Evolutionary conservation across 2,113 vertebrate genomes (phyloP).

Genomic region (rabbit (Oryctolagus cuniculus)): mOryCun1.1 NC_091440.1:137409001-137409500

Average conservation of each 20-base stretch:
- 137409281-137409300: not conserved
- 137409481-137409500: no score
- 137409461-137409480: no score
- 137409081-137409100: not conserved
- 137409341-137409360: no score
- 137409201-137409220: not conserved
- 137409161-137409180: not conserved
- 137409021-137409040: no score
- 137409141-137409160: constrained; percentile 8
- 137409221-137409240: not conserved
- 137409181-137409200: not conserved
- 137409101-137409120: not conserved
- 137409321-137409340: not conserved
- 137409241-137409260: not conserved
- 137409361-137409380: no score
- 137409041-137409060: not conserved
- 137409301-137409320: not conserved
- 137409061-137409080: not conserved
- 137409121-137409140: not conserved
- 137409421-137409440: not conserved
- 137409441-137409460: no score
- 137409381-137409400: not conserved
- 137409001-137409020: not conserved
- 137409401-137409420: not conserved
- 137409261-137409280: not conserved